Percentiles rank a stretch among this genome's conserved stretches.
phyloP scores from a whole-genome alignment of 2,888 invertebrate species.

The Thymelicus acteon region DNA sequence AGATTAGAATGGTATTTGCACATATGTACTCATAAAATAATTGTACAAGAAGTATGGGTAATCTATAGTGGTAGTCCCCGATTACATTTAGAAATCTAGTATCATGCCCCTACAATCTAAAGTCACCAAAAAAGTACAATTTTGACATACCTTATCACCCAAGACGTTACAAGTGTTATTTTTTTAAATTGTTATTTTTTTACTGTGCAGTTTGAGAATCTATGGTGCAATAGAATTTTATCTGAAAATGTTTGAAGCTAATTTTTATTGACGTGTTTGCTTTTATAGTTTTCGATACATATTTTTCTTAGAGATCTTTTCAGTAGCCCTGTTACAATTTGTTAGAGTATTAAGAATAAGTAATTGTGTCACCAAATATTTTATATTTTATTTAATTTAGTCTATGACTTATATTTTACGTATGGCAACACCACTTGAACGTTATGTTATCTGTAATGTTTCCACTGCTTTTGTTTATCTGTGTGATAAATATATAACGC shows the following conservation, averaged over 20 bases:
- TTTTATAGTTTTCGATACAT: slow-evolving; percentile 1
- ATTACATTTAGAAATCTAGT: no score
- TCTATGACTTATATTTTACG: slow-evolving; percentile 2
- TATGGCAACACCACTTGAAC: not conserved
- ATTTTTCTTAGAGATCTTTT: not conserved
- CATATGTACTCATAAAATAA: no score
- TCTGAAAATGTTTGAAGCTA: not conserved
- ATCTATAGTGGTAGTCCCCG: no score
- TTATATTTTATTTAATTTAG: not conserved
- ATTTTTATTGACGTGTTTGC: not conserved
- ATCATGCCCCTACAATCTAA: no score
- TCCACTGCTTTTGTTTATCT: slow-evolving; percentile 21
- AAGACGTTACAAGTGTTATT: not conserved
- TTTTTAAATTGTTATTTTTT: not conserved
- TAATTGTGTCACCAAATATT: slow-evolving; percentile 7
- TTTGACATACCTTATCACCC: not conserved
- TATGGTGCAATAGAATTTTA: slow-evolving; percentile 6
- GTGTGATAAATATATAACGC: slow-evolving; percentile 33
- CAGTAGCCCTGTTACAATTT: not conserved
- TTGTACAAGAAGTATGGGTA: no score
- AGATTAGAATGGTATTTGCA: no score
- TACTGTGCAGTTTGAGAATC: not conserved
- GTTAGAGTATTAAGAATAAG: not conserved
- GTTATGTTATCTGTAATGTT: no score
- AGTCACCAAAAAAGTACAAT: not conserved